Conservation (phyloP, 2,888 invertebrate species). For the Drosophila recens region DNA sequence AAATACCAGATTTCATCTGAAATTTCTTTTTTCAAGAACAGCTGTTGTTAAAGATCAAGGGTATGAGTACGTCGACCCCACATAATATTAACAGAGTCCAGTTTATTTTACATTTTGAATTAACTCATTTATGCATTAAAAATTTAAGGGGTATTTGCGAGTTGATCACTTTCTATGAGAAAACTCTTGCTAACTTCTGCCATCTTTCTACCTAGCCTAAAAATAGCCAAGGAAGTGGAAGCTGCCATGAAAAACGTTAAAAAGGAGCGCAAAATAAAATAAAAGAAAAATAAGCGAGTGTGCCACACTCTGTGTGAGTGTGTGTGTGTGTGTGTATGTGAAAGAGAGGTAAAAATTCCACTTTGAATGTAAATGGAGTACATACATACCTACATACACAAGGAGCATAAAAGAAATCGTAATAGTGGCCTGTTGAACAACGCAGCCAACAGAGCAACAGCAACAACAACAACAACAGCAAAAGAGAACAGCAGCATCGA, state of each 20-base stretch:
- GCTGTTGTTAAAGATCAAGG: not conserved
- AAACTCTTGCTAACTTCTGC: conserved; percentile 7
- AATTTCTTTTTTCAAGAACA: not conserved
- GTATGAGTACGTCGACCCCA: not conserved
- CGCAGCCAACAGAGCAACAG: conserved; percentile 38
- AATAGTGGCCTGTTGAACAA: conserved; percentile 82
- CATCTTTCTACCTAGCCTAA: conserved; percentile 45
- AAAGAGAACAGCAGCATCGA: conserved; percentile 14
- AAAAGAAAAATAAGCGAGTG: conserved; percentile 34
- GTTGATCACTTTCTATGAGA: not conserved
- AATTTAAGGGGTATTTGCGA: not conserved
- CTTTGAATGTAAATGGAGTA: conserved; percentile 63
- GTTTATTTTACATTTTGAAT: not conserved
- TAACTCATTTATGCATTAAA: not conserved
- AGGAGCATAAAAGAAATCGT: conserved; percentile 56
- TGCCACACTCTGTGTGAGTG: conserved; percentile 13
- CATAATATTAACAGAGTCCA: not conserved
- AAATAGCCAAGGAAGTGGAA: conserved; percentile 50
- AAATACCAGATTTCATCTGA: not conserved
- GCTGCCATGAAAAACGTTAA: conserved; percentile 23
- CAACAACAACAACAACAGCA: conserved; percentile 29
- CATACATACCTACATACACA: conserved; percentile 26
- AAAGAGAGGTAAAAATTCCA: conserved; percentile 51
- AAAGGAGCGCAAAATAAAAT: conserved; percentile 30
- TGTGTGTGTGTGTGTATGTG: conserved; percentile 19